These are phyloP conservation scores for Corythaixoides concolor DNA, from an alignment of 2,113 vertebrate species.

Conservation along the genomic window DNA sequence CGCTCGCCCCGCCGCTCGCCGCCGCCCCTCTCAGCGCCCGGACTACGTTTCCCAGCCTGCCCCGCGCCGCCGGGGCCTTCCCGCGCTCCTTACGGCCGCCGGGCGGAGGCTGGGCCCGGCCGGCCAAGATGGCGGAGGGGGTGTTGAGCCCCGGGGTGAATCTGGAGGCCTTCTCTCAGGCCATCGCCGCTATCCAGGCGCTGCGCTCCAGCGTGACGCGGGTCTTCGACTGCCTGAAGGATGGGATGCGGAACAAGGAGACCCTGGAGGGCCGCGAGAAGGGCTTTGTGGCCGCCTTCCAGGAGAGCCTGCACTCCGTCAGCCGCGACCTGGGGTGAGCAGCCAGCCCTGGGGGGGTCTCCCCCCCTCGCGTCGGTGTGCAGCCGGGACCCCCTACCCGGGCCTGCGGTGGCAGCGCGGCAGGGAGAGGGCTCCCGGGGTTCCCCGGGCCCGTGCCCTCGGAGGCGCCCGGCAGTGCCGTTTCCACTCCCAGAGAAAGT, in stretches of 20 bases:
- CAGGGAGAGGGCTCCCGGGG: background rate
- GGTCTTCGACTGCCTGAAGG: conserved; percentile 95
- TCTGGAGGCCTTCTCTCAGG: conserved; percentile 94
- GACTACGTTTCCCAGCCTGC: conserved; percentile 72
- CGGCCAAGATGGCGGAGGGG: conserved; percentile 85
- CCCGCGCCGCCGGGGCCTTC: background rate
- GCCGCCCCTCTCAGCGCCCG: accelerated
- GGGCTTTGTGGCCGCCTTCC: conserved; percentile 89
- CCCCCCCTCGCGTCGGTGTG: background rate
- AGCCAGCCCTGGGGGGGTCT: background rate
- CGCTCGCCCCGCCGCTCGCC: too few relatives aligned
- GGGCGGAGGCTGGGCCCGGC: background rate
- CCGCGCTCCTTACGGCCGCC: background rate
- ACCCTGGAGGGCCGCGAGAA: conserved; percentile 92
- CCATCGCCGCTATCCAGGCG: conserved; percentile 93
- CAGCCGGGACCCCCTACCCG: background rate
- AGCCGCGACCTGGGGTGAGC: conserved; percentile 96
- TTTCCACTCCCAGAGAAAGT: background rate
- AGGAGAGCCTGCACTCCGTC: conserved; percentile 93
- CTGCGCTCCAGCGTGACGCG: conserved; percentile 94
- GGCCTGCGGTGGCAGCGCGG: background rate
- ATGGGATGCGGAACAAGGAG: conserved; percentile 94
- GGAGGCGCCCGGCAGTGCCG: background rate
- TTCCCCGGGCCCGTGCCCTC: background rate
- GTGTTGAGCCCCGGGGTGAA: conserved; percentile 90